These are phyloP conservation scores for Brachyhypopomus gauderio DNA, from an alignment of 2,113 vertebrate genomes.

Conservation along the genomic window DNA sequence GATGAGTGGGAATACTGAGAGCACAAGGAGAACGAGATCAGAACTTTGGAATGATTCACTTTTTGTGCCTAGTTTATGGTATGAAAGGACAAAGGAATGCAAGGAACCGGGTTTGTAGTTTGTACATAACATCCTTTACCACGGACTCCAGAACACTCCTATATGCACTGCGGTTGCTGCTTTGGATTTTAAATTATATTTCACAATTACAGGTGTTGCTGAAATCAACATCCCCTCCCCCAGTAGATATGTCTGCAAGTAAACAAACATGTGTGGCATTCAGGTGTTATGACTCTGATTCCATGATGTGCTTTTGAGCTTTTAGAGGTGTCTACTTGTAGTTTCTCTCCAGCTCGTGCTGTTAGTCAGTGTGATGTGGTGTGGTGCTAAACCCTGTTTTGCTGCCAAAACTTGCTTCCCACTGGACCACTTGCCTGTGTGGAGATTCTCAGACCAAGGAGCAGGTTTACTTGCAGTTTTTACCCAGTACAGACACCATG, in stretches of 20 bases:
- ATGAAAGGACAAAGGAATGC: not conserved
- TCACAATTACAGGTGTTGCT: constrained; percentile 49
- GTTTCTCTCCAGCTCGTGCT: constrained; percentile 30
- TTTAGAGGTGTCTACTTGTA: constrained; percentile 9
- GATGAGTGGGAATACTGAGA: constrained; percentile 95
- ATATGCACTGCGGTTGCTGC: constrained; percentile 69
- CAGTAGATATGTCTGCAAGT: constrained; percentile 51
- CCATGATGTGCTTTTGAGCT: constrained; percentile 21
- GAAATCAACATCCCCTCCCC: constrained; percentile 52
- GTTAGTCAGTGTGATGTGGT: constrained; percentile 42
- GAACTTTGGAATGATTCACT: constrained; percentile 6
- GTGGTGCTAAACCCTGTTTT: constrained; percentile 47
- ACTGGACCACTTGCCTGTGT: constrained; percentile 43
- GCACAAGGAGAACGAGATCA: not conserved
- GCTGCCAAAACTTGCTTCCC: constrained; percentile 59
- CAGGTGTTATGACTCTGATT: constrained; percentile 32
- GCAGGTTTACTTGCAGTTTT: constrained; percentile 20
- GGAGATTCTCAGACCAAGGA: not conserved
- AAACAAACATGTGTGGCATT: constrained; percentile 22
- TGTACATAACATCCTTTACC: constrained; percentile 57
- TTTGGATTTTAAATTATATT: constrained; percentile 48
- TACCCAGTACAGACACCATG: constrained; percentile 10
- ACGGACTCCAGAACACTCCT: constrained; percentile 60
- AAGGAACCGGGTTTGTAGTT: constrained; percentile 18
- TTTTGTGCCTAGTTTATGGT: constrained; percentile 40